A percentile compares a stretch with the other conserved stretches of the same genome.
phyloP scores from a whole-genome alignment of 2,113 vertebrate species.

The Tursiops truncatus region DNA sequence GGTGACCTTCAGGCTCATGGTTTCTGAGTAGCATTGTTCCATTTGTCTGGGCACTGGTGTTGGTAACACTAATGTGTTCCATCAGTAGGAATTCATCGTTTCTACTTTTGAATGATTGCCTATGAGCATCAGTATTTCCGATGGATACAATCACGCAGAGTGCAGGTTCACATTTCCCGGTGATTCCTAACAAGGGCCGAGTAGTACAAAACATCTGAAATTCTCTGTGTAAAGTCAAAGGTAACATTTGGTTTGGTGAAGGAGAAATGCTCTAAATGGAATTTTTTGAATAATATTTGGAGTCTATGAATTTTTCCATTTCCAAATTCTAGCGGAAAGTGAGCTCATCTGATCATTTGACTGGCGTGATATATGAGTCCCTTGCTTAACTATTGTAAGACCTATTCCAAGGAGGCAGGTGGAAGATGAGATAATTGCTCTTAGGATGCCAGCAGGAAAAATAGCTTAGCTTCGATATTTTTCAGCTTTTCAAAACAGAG shows the following conservation, averaged over 20 bases:
- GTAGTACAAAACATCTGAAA: constrained; percentile 19
- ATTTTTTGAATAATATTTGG: constrained; percentile 59
- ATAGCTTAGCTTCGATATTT: constrained; percentile 68
- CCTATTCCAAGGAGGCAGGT: constrained; percentile 50
- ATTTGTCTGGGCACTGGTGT: neutral
- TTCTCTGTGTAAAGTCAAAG: constrained; percentile 55
- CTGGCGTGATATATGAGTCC: constrained; percentile 1
- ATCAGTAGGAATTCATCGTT: neutral
- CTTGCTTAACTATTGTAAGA: constrained; percentile 41
- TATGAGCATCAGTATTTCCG: constrained; percentile 2
- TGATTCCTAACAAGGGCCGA: neutral
- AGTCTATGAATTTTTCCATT: constrained; percentile 51
- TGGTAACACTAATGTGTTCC: neutral
- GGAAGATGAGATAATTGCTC: constrained; percentile 64
- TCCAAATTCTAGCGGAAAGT: constrained; percentile 22
- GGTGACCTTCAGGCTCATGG: neutral
- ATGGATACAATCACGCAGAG: neutral
- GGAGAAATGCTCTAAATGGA: constrained; percentile 52
- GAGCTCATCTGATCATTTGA: constrained; percentile 38
- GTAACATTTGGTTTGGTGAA: constrained; percentile 52
- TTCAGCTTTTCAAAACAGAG: constrained; percentile 61
- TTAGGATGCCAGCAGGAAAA: constrained; percentile 50
- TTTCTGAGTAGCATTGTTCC: neutral
- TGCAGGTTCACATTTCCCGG: neutral
- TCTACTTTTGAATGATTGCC: constrained; percentile 54